Evolutionary conservation across 2,888 invertebrate species (phyloP), one percentile per base, ranked within the genome.

Genomic region (Acleris cristana): DNA sequence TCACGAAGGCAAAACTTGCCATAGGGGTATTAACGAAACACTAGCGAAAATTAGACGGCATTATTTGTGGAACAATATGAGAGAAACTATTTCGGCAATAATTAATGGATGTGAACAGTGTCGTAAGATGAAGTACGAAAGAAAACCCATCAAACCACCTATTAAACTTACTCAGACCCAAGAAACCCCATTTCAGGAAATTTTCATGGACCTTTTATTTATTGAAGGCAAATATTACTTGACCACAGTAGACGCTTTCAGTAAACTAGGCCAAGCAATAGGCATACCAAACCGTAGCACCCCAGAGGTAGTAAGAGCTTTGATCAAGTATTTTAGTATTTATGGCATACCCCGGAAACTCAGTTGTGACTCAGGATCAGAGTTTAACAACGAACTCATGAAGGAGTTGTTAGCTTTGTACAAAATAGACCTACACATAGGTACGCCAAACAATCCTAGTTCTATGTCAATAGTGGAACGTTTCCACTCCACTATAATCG

Each of bases 21-120:
- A 78, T 26, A 18, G 75, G 3, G 75, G 76, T 1, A 76, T 78
- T 10, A 73, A 64, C 2, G 73, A 78, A 70, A 76, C 75, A 0
- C 0, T 72, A 3, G 26, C 57, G 2, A 55, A 66, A 10, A 19
- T 79, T 7, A 74, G 63, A 65, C 52, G 73, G 48, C 51, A 30
- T 14, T 76, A 74, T 59, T 76, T 18, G 45, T 75, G 73, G 75
- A 14, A 40, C 12, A 75, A 76, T 26, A 67, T 78, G 70, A 63
- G 73, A 40, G 19, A 70, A 34, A 74, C 71, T 0, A 64, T 77
- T 21, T n/a, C 70, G 3, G 62, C 64, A 1, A 40, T 70, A 1
- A 70, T 73, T 16, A 68, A 70, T 44, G 2, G 19, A 0, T 71
- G 72, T 21, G 70, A 71, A 44, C 1, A 19, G 7, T 70, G 72